Percentiles rank a stretch among this genome's conserved stretches.
phyloP scores from a whole-genome alignment of 2,113 vertebrate species.

The Takifugu bimaculatus region DNA sequence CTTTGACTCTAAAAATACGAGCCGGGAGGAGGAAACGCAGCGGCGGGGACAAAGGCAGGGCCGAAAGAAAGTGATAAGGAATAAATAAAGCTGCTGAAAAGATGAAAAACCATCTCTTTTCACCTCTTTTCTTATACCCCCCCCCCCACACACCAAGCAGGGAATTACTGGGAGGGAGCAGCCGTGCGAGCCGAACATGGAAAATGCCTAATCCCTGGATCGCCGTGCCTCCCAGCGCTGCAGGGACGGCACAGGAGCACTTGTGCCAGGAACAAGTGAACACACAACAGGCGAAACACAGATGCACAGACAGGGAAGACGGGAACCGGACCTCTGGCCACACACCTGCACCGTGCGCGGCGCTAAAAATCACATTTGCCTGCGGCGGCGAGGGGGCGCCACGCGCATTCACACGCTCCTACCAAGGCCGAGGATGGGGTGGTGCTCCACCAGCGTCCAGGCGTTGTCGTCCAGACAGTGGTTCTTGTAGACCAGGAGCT shows the following conservation, averaged over 20 bases:
- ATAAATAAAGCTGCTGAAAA: slow-evolving; percentile 4
- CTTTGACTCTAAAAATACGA: slow-evolving; percentile 71
- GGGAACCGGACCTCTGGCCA: too few species aligned
- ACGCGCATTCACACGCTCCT: neutral
- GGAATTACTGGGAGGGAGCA: slow-evolving; percentile 34
- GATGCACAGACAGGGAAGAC: slow-evolving; percentile 7
- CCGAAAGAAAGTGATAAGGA: slow-evolving; percentile 1
- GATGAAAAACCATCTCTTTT: too few species aligned
- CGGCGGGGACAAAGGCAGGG: slow-evolving; percentile 50
- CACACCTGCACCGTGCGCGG: too few species aligned
- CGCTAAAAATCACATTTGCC: neutral
- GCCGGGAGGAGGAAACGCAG: slow-evolving; percentile 47
- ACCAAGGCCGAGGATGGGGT: slow-evolving; percentile 93
- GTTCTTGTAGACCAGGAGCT: slow-evolving; percentile 95
- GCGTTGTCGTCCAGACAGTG: slow-evolving; percentile 97
- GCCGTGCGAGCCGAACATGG: slow-evolving; percentile 48
- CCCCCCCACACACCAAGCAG: neutral
- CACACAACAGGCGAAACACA: slow-evolving; percentile 35
- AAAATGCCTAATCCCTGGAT: slow-evolving; percentile 52
- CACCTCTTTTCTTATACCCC: neutral
- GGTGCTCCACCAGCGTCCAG: slow-evolving; percentile 96
- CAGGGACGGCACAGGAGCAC: slow-evolving; percentile 33
- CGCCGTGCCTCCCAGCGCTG: slow-evolving; percentile 24
- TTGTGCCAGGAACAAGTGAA: slow-evolving; percentile 44
- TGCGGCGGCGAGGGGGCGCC: too few species aligned